Percentiles rank a stretch among this genome's conserved stretches.
phyloP scores from a whole-genome alignment of 2,797 vertebrate species.

The Cyprinodon diabolis region DNA sequence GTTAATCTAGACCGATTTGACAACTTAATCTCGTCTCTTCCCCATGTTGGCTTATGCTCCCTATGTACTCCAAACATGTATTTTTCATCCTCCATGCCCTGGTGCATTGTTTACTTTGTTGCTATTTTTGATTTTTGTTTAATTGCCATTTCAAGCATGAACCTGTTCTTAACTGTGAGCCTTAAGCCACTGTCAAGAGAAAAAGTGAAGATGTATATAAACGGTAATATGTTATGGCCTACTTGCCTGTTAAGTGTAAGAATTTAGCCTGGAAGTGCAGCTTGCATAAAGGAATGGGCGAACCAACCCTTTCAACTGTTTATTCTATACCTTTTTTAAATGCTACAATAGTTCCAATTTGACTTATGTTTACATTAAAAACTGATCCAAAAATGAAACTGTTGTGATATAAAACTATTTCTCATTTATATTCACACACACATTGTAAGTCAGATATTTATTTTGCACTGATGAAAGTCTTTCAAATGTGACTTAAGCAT shows the following conservation, averaged over 20 bases:
- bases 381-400: not conserved
- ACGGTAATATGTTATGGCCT: slow-evolving; percentile 66
- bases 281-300: slow-evolving; percentile 47
- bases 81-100: slow-evolving; percentile 24
- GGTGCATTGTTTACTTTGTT: slow-evolving; percentile 52
- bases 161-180: slow-evolving; percentile 44
- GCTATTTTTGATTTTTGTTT: slow-evolving; percentile 66
- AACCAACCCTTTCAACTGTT: slow-evolving; percentile 42
- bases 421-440: not conserved
- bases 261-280: slow-evolving; percentile 43
- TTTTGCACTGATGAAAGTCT: not conserved
- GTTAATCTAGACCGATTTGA: slow-evolving; percentile 32
- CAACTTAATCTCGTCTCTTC: slow-evolving; percentile 23
- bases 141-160: slow-evolving; percentile 71
- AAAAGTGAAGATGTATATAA: slow-evolving; percentile 73
- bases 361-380: not conserved
- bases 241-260: slow-evolving; percentile 68
- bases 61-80: slow-evolving; percentile 32
- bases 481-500: not conserved
- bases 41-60: slow-evolving; percentile 22
- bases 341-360: not conserved
- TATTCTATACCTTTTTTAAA: slow-evolving; percentile 15
- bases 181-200: slow-evolving; percentile 65
- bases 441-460: not conserved
- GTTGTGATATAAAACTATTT: not conserved